phyloP scores from a whole-genome alignment of 2,888 invertebrate genomes.

The Lysandra coridon region DNA sequence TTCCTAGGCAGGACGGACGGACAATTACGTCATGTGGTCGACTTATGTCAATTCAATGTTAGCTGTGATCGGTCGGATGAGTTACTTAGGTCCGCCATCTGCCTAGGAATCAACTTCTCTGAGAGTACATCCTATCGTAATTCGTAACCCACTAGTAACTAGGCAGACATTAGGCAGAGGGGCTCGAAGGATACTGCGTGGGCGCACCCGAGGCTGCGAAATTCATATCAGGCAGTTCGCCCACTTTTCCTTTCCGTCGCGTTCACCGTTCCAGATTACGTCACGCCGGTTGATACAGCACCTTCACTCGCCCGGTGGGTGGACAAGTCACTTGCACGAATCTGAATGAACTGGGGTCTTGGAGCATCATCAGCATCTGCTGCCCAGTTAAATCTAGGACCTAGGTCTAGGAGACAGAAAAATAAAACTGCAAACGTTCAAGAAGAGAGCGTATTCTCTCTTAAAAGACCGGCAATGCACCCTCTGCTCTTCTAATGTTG shows the following conservation, averaged over 20 bases:
- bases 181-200: conserved; percentile 53
- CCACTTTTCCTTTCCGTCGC: conserved; percentile 77
- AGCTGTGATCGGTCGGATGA: too few relatives aligned
- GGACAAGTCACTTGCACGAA: conserved; percentile 22
- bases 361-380: background rate
- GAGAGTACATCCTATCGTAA: background rate
- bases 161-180: conserved; percentile 37
- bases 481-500: too few relatives aligned
- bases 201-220: conserved; percentile 67
- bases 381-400: background rate
- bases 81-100: too few relatives aligned
- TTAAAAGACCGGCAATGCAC: too few relatives aligned
- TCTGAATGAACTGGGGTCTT: conserved; percentile 1
- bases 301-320: conserved; percentile 37
- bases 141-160: conserved; percentile 1
- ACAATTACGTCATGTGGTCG: too few relatives aligned
- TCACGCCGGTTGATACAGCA: conserved; percentile 52
- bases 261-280: conserved; percentile 76
- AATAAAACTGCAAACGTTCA: too few relatives aligned
- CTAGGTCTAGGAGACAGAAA: too few relatives aligned
- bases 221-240: conserved; percentile 58
- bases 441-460: too few relatives aligned
- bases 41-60: too few relatives aligned
- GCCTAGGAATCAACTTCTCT: too few relatives aligned
- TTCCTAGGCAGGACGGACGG: too few relatives aligned